Evolutionary conservation across 2,888 invertebrate genomes (phyloP), one percentile per base, ranked within the genome.

Genomic region (Rhagonycha fulva): DNA sequence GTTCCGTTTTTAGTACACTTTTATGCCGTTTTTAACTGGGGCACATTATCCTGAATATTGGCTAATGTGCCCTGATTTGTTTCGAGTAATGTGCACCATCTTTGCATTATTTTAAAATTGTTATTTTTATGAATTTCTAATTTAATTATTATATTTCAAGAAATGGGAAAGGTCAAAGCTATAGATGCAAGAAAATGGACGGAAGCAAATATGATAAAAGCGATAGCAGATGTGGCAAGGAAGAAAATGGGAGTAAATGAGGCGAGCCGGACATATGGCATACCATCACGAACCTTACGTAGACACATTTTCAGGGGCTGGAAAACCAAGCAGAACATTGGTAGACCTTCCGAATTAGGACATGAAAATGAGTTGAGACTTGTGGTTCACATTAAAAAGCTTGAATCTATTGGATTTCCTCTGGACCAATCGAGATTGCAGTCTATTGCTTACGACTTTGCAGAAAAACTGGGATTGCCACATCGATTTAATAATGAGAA

Each of bases 361-460:
- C 14, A 14, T 14, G 78, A 76, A 60, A 69, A 78, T 67, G 72
- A 82, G 72, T 78, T 76, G 69, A 73, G 76, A 70, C 32, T 81
- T 47, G 74, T 75, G 28, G 68, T 19, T 19, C 81, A 82, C 68
- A 81, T 81, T 70, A 68, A 72, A 77, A 81, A 79, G 63, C 68
- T 82, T 3, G n/a, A 60, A 14, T 60, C 60, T n/a, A n/a, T 14
- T n/a, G 60, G 14, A 60, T 60, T 60, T 60, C 4, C 60, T n/a
- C 60, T 14, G 14, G 14, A 12, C 14, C n/a, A 12, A 60, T n/a
- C 12, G 4, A 60, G 12, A 14, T 3, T 60, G 5, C 60, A 14
- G 12, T n/a, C 60, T n/a, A 60, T 60, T 60, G 60, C 76, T 12
- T 72, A 61, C 30, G 24, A 30, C 11, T 67, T 76, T 11, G 69